Evolutionary conservation across 2,888 invertebrate genomes (phyloP).

Genomic region (Cylloceria caligata): DNA sequence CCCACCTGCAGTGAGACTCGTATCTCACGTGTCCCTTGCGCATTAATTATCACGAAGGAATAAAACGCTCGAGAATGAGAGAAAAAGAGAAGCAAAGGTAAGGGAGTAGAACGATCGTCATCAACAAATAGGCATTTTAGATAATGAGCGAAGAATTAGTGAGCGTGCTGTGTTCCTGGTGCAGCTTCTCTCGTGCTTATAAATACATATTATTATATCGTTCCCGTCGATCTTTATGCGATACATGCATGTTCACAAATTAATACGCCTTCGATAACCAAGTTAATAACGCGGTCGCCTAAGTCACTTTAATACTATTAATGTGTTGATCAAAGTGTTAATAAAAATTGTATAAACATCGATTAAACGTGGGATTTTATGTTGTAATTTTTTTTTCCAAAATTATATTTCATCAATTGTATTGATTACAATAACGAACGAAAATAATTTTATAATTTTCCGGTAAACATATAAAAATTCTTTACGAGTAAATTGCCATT

Average conservation of each 20-base stretch:
- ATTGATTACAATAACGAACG: no score
- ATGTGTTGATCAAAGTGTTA: constrained; percentile 1
- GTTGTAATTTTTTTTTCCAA: background rate
- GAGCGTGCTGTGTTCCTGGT: constrained; percentile 1
- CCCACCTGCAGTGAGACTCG: constrained; percentile 75
- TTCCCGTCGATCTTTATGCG: constrained; percentile 30
- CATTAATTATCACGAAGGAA: constrained; percentile 58
- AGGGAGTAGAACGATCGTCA: constrained; percentile 23
- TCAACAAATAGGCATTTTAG: constrained; percentile 57
- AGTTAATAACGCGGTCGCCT: constrained; percentile 7
- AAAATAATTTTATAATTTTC: no score
- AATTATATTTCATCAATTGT: background rate
- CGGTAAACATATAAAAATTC: background rate
- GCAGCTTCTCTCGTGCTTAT: constrained; percentile 18
- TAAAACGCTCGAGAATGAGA: constrained; percentile 42
- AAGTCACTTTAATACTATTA: constrained; percentile 5
- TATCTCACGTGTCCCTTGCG: constrained; percentile 68
- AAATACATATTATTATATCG: constrained; percentile 45
- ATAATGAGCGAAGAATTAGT: constrained; percentile 62
- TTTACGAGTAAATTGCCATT: background rate
- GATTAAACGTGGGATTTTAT: background rate
- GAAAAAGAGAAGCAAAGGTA: constrained; percentile 13
- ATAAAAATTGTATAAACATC: background rate
- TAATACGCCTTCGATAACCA: constrained; percentile 8
- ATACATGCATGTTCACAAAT: constrained; percentile 27